These are phyloP conservation scores for Drosophila micromelanica DNA, from an alignment of 1,140 invertebrate genomes.

Conservation along the genomic window DNA sequence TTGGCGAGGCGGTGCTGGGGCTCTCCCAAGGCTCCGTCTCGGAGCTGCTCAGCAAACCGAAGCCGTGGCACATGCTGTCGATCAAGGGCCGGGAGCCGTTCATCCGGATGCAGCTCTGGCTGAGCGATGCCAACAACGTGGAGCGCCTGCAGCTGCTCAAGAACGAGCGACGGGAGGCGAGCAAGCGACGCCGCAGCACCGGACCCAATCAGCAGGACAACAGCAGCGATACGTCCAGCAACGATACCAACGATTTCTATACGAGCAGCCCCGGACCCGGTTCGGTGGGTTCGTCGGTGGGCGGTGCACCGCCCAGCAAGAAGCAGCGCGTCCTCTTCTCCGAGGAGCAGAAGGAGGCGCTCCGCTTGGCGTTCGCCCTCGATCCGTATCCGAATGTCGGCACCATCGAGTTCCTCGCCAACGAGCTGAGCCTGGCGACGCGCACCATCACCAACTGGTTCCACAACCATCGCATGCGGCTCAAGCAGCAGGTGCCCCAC, in stretches of 20 bases:
- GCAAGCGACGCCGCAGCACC: slow-evolving; percentile 92
- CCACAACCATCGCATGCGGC: slow-evolving; percentile 99
- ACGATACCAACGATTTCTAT: slow-evolving; percentile 95
- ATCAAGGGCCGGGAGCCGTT: slow-evolving; percentile 99
- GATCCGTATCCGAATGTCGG: slow-evolving; percentile 98
- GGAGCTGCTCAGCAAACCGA: slow-evolving; percentile 98
- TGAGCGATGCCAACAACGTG: slow-evolving; percentile 97
- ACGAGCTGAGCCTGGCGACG: slow-evolving; percentile 95
- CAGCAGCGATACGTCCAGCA: slow-evolving; percentile 93
- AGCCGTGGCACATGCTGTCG: slow-evolving; percentile 99
- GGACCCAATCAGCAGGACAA: slow-evolving; percentile 92
- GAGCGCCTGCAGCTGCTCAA: slow-evolving; percentile 94
- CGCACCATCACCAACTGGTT: slow-evolving; percentile 99
- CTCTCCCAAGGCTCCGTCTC: slow-evolving; percentile 98
- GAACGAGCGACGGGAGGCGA: slow-evolving; percentile 95
- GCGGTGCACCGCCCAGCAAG: slow-evolving; percentile 91
- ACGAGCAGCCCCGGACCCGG: slow-evolving; percentile 92
- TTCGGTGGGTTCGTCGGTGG: slow-evolving; percentile 82
- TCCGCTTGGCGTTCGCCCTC: slow-evolving; percentile 95
- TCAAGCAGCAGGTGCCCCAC: slow-evolving; percentile 95
- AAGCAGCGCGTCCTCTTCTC: slow-evolving; percentile 97
- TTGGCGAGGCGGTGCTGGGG: slow-evolving; percentile 97
- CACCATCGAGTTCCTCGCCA: slow-evolving; percentile 97
- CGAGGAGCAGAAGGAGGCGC: slow-evolving; percentile 98
- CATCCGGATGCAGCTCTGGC: slow-evolving; percentile 98